Conservation (phyloP, 1,140 invertebrate species). For the Bilobella aurantiaca region DNA sequence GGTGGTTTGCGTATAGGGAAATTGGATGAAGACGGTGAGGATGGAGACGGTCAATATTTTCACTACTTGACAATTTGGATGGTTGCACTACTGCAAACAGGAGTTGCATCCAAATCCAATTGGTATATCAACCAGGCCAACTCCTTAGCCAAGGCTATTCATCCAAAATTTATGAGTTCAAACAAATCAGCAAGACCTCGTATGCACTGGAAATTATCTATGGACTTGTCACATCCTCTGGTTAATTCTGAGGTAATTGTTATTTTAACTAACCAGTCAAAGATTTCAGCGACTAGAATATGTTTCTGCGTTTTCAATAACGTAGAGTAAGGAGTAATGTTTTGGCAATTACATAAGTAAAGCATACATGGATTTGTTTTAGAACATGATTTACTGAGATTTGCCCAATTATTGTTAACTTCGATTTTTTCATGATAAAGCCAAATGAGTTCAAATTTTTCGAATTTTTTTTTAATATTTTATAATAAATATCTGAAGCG, state of each 20-base stretch:
- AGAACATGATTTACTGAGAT: too few relatives aligned
- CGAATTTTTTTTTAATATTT: too few relatives aligned
- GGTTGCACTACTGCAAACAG: background rate
- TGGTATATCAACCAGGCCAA: background rate
- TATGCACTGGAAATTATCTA: background rate
- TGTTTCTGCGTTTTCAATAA: too few relatives aligned
- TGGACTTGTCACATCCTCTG: background rate
- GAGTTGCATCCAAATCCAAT: background rate
- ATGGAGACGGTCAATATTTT: constrained; percentile 3
- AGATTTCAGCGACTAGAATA: background rate
- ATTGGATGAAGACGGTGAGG: background rate
- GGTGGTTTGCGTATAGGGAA: background rate
- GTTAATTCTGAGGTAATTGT: background rate
- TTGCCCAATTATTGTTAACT: too few relatives aligned
- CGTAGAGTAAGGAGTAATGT: too few relatives aligned
- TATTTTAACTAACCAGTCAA: background rate
- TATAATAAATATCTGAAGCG: too few relatives aligned
- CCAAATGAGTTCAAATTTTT: too few relatives aligned
- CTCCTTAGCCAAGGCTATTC: background rate
- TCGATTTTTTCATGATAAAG: too few relatives aligned
- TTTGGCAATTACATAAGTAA: too few relatives aligned
- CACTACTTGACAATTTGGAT: constrained; percentile 1
- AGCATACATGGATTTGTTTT: too few relatives aligned
- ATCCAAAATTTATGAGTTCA: background rate
- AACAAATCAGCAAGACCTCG: background rate